Evolutionary conservation across 2,113 vertebrate genomes (phyloP).

Genomic region (Pseudonaja textilis): DNA sequence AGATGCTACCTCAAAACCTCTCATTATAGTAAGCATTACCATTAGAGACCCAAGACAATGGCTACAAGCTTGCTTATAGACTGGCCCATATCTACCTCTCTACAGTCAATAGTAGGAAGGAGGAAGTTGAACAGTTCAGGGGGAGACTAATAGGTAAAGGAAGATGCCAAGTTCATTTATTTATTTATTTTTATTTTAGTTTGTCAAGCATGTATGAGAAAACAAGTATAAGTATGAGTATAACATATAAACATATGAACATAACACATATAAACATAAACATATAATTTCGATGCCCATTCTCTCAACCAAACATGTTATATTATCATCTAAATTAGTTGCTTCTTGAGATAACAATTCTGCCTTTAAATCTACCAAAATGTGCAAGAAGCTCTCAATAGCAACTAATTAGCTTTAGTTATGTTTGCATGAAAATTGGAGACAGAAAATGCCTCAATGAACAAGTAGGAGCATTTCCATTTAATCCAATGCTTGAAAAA

Average conservation of each 20-base stretch:
- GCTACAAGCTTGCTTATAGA: background rate
- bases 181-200: too few species aligned
- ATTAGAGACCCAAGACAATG: background rate
- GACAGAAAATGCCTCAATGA: background rate
- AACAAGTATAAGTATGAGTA: too few species aligned
- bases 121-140: background rate
- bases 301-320: background rate
- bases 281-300: background rate
- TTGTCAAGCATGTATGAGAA: too few species aligned
- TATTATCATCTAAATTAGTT: background rate
- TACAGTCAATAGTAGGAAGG: background rate
- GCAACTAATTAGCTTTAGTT: background rate
- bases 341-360: background rate
- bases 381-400: background rate
- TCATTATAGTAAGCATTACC: background rate
- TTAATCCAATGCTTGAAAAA: background rate
- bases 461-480: background rate
- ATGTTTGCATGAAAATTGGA: background rate
- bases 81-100: background rate
- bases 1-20: background rate
- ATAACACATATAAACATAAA: too few species aligned
- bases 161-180: background rate
- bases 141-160: background rate
- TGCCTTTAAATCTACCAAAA: background rate
- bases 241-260: too few species aligned